Conservation (phyloP, 2,797 vertebrate species). For the Danio kyathit region DNA sequence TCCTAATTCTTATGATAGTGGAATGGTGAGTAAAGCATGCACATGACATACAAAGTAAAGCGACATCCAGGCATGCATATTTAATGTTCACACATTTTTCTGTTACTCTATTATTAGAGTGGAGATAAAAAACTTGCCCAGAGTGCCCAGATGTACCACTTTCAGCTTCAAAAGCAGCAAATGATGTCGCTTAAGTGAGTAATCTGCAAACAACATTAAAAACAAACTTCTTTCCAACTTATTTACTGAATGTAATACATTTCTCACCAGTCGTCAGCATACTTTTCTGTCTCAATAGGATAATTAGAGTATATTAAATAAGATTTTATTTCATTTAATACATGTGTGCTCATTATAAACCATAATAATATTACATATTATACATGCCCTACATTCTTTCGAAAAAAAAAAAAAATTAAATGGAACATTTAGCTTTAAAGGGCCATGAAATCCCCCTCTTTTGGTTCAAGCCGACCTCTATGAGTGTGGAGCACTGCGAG, state of each 20-base stretch:
- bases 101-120: constrained; percentile 73
- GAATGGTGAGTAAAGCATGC: constrained; percentile 76
- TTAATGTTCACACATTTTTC: background rate
- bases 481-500: no score
- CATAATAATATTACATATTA: background rate
- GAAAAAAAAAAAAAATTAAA: background rate
- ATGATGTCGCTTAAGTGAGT: constrained; percentile 94
- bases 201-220: background rate
- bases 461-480: no score
- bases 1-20: constrained; percentile 77
- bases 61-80: background rate
- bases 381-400: background rate
- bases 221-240: constrained; percentile 5
- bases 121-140: constrained; percentile 92
- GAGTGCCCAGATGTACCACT: constrained; percentile 96
- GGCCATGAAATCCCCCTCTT: no score
- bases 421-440: background rate
- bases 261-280: background rate
- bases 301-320: background rate
- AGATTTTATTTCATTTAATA: background rate
- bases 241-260: background rate
- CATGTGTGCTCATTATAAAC: background rate
- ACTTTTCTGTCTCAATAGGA: background rate
- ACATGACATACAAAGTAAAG: background rate
- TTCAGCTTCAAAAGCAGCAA: constrained; percentile 96